phyloP scores from a whole-genome alignment of 2,113 vertebrate species.

The Thamnaconus septentrionalis region DNA sequence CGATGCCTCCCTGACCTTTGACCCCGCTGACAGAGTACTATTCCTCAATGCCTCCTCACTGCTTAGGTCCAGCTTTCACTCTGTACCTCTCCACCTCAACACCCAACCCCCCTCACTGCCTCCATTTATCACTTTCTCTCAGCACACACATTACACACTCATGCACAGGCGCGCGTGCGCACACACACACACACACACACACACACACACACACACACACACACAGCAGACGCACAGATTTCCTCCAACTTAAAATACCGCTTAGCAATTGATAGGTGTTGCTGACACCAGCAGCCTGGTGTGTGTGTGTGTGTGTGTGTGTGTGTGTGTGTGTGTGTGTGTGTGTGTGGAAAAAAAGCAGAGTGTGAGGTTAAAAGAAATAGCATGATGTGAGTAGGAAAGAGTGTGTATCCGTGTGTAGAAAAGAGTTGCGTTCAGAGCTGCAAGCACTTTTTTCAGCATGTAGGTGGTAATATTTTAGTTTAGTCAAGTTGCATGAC shows the following conservation, averaged over 20 bases:
- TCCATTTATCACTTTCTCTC: constrained; percentile 31
- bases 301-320: constrained; percentile 18
- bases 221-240: neutral
- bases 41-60: constrained; percentile 25
- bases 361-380: constrained; percentile 9
- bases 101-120: constrained; percentile 6
- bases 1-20: constrained; percentile 40
- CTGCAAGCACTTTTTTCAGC: no score
- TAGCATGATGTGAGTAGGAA: constrained; percentile 20
- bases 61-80: constrained; percentile 14
- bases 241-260: no score
- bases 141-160: neutral
- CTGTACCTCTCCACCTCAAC: constrained; percentile 3
- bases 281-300: constrained; percentile 53
- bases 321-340: constrained; percentile 38
- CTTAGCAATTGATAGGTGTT: neutral
- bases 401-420: constrained; percentile 8
- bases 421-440: no score
- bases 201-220: neutral
- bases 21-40: constrained; percentile 27
- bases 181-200: constrained; percentile 3
- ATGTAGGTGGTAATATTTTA: no score
- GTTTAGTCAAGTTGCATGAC: no score
- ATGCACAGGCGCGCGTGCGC: no score
- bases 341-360: constrained; percentile 36